Base-by-base conservation (phyloP, 2,888 invertebrate genomes). In the Darwinula stevensoni region DNA sequence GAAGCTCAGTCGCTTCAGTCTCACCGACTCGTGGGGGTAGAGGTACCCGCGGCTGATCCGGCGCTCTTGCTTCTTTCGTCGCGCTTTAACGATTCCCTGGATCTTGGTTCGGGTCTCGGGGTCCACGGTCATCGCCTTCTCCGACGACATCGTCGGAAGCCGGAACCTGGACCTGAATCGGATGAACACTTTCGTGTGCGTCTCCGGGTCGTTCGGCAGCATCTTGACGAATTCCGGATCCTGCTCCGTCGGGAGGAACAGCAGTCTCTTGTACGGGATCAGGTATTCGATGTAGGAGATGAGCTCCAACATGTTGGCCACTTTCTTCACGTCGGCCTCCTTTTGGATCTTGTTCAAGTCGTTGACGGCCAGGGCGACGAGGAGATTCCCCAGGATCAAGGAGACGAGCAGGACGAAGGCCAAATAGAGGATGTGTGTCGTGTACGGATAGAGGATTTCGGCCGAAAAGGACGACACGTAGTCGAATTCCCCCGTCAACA, bases 401-500 rank as follows among this genome's bases (percentile, higher is more conserved):
- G 22, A 9, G 6, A 22, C 22, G 9, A 22, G n/a, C 9, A 22
- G 22, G n/a, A 22, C 22, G 22, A 22, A 22, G 22, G n/a, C 6
- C 6, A 22, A n/a, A n/a, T 22, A 22, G 9, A 22, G 9, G 22
- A 22, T n/a, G n/a, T 22, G 22, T 9, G 22, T 22, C 22, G 22
- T 22, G n/a, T 9, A 6, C 6, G 22, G 22, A n/a, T 22, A 22
- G n/a, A n/a, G 22, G n/a, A 22, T n/a, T 6, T 22, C 22, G 22
- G 9, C n/a, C n/a, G 6, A 6, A n/a, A 22, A 22, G 6, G 22
- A 9, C 6, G 9, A 9, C 9, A 22, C 22, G 22, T 22, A 22
- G n/a, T 22, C 22, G 22, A 22, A 22, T n/a, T 22, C 22, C 22
- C 22, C 22, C 6, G 22, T 22, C 9, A 22, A n/a, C 22, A 22